phyloP scores from a whole-genome alignment of 2,888 invertebrate genomes.

The Agonopterix arenella region DNA sequence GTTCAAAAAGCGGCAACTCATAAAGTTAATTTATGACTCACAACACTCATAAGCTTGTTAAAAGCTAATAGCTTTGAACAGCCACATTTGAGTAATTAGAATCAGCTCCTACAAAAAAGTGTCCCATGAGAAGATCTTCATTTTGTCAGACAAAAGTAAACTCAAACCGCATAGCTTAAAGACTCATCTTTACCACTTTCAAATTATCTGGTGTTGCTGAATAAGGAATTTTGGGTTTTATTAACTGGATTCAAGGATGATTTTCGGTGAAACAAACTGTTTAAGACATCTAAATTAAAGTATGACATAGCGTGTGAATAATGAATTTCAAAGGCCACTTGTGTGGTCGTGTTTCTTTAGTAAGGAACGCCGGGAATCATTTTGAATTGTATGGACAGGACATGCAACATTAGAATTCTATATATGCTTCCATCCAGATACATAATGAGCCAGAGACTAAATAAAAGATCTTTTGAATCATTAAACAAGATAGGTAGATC shows the following conservation, averaged over 20 bases:
- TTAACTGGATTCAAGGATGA: background rate
- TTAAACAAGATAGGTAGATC: too few species aligned
- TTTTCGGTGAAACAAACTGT: slow-evolving; percentile 2
- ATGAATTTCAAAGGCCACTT: slow-evolving; percentile 18
- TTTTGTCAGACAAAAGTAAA: background rate
- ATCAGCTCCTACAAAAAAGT: slow-evolving; percentile 15
- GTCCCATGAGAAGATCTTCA: slow-evolving; percentile 2
- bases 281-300: slow-evolving; percentile 30
- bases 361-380: too few species aligned
- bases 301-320: slow-evolving; percentile 39
- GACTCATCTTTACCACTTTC: background rate
- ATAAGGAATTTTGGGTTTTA: background rate
- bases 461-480: too few species aligned
- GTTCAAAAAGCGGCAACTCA: background rate
- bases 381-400: too few species aligned
- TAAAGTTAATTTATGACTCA: slow-evolving; percentile 5
- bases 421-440: too few species aligned
- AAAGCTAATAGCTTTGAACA: slow-evolving; percentile 24
- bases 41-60: slow-evolving; percentile 23
- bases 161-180: background rate
- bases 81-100: slow-evolving; percentile 30
- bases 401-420: too few species aligned
- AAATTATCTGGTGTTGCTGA: background rate
- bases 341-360: slow-evolving; percentile 5
- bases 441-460: too few species aligned